These are phyloP conservation scores for Pentalonia nigronervosa DNA, from an alignment of 1,140 invertebrate genomes.

Conservation along the genomic window DNA sequence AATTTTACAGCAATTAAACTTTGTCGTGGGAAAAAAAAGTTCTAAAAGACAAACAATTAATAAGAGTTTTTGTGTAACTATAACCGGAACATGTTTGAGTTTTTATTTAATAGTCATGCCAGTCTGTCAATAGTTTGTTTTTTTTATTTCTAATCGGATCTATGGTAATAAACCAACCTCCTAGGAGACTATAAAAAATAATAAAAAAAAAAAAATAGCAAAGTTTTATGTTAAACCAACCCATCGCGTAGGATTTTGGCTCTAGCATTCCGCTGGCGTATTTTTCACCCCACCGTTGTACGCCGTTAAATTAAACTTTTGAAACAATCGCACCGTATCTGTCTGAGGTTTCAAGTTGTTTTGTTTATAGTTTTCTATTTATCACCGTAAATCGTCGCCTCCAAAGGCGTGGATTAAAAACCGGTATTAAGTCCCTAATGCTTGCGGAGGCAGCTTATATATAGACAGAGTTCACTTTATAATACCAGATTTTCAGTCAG, in stretches of 20 bases:
- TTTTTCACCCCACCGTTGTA: neutral
- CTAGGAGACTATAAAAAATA: neutral
- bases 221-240: constrained; percentile 24
- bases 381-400: constrained; percentile 50
- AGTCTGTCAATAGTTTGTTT: neutral
- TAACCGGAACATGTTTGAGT: neutral
- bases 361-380: constrained; percentile 48
- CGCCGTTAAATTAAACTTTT: constrained; percentile 41
- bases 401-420: constrained; percentile 24
- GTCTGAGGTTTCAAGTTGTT: constrained; percentile 37
- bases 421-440: constrained; percentile 1
- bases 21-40: no score
- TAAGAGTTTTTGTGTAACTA: neutral
- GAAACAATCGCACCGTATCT: constrained; percentile 29
- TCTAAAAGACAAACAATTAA: no score
- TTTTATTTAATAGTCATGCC: neutral
- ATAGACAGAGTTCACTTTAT: constrained; percentile 37
- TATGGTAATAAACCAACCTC: neutral
- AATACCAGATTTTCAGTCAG: constrained; percentile 10
- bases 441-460: constrained; percentile 19
- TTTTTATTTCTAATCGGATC: neutral
- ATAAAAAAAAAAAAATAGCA: neutral
- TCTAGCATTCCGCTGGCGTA: neutral
- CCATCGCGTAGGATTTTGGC: neutral
- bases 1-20: no score